A percentile compares a stretch with the other conserved stretches of the same genome.
phyloP scores from a whole-genome alignment of 2,113 vertebrate genomes.

The Halichoerus grypus region DNA sequence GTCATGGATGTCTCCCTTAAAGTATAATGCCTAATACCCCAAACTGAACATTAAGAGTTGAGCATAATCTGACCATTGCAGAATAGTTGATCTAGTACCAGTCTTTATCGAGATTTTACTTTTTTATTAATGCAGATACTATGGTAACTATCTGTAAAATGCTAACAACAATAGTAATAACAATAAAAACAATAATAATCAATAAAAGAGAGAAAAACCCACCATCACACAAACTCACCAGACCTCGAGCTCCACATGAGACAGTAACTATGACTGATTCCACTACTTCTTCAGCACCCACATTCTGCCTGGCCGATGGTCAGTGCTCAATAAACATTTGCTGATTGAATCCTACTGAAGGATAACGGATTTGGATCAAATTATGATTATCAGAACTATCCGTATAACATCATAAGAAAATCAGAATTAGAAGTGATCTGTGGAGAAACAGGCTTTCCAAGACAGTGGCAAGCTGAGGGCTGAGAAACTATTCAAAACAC shows the following conservation, averaged over 20 bases:
- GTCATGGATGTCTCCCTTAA: not conserved
- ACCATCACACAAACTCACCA: not conserved
- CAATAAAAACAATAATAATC: not conserved
- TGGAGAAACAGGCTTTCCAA: not conserved
- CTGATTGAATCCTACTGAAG: not conserved
- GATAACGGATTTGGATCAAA: not conserved
- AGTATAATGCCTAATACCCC: not conserved
- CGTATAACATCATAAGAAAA: not conserved
- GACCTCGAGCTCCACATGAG: not conserved
- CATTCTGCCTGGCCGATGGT: not conserved
- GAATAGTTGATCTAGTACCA: not conserved
- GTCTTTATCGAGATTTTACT: not conserved
- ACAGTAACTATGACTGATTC: not conserved
- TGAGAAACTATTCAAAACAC: slow-evolving; percentile 12
- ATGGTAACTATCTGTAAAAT: not conserved
- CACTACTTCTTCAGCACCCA: not conserved
- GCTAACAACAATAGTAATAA: not conserved
- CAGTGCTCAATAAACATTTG: not conserved
- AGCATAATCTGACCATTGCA: not conserved
- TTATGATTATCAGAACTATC: not conserved
- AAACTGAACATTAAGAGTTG: not conserved
- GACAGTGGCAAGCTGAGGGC: not conserved
- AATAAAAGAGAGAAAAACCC: not conserved
- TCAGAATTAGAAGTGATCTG: not conserved
- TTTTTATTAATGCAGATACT: not conserved